Conservation (phyloP, 2,797 vertebrate species). For the Nyctibius grandis region DNA sequence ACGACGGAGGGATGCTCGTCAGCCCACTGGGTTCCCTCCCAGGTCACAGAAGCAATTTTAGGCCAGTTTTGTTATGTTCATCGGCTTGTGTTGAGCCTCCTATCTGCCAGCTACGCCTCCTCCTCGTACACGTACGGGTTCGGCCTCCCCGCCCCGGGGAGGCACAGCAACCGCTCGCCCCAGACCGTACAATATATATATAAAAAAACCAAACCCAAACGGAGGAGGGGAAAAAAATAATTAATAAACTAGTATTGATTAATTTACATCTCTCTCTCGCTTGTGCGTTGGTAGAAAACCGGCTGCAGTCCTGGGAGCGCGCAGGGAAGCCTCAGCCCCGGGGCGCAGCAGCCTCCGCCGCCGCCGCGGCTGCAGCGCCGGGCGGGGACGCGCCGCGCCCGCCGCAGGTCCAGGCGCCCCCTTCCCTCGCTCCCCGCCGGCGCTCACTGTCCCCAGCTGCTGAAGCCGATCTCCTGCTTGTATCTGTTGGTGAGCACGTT, state of each 20-base stretch:
- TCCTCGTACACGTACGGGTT: background rate
- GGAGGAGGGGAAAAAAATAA: background rate
- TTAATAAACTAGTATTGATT: constrained; percentile 71
- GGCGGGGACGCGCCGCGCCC: background rate
- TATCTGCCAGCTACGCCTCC: constrained; percentile 14
- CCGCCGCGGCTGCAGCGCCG: background rate
- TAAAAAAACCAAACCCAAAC: background rate
- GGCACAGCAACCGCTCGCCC: background rate
- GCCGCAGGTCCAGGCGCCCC: background rate
- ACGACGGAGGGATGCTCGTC: constrained; percentile 14
- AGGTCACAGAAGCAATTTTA: constrained; percentile 48
- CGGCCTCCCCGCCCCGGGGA: background rate
- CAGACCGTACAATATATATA: background rate
- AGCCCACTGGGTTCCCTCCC: constrained; percentile 66
- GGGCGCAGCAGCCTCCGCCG: background rate
- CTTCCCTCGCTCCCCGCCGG: background rate
- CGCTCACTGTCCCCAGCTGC: constrained; percentile 85
- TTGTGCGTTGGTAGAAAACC: constrained; percentile 70
- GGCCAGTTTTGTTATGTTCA: constrained; percentile 61
- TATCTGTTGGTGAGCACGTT: constrained; percentile 90
- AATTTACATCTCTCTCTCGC: constrained; percentile 61
- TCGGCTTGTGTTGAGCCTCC: constrained; percentile 59
- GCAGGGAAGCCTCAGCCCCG: background rate
- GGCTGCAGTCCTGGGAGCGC: constrained; percentile 49
- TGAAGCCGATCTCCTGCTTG: constrained; percentile 91